Evolutionary conservation across 2,113 vertebrate genomes (phyloP).

Genomic region (Theristicus caerulescens): DNA sequence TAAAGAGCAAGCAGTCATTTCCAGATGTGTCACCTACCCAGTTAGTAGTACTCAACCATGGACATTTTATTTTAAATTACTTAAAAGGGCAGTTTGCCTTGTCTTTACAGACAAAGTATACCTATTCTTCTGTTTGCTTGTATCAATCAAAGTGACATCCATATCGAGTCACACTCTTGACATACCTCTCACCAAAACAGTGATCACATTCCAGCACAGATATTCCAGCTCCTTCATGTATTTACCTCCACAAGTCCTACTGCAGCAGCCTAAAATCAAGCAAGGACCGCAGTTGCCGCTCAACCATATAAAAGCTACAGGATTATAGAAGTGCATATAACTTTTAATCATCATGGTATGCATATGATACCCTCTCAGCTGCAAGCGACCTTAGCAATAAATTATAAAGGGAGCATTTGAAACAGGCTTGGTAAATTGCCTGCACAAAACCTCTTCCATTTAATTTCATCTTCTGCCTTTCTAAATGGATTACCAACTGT

Average conservation of each 20-base stretch:
- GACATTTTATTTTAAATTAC: neutral
- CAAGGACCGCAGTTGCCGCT: neutral
- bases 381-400: neutral
- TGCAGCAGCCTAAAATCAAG: neutral
- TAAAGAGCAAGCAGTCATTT: neutral
- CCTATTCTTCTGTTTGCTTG: neutral
- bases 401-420: neutral
- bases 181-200: neutral
- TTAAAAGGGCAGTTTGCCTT: neutral
- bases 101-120: neutral
- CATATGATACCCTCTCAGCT: neutral
- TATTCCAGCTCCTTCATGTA: neutral
- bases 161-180: accelerated
- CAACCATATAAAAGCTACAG: neutral
- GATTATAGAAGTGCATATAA: neutral
- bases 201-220: neutral
- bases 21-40: neutral
- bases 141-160: neutral
- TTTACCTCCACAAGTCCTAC: neutral
- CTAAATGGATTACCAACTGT: neutral
- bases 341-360: neutral
- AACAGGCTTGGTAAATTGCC: neutral
- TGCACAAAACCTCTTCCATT: neutral
- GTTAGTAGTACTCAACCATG: neutral
- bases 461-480: neutral